Evolutionary conservation across 23 tunicate genomes (phyloP), one percentile per base, ranked within the genome.

Genomic region (Phallusia fumigata): DNA sequence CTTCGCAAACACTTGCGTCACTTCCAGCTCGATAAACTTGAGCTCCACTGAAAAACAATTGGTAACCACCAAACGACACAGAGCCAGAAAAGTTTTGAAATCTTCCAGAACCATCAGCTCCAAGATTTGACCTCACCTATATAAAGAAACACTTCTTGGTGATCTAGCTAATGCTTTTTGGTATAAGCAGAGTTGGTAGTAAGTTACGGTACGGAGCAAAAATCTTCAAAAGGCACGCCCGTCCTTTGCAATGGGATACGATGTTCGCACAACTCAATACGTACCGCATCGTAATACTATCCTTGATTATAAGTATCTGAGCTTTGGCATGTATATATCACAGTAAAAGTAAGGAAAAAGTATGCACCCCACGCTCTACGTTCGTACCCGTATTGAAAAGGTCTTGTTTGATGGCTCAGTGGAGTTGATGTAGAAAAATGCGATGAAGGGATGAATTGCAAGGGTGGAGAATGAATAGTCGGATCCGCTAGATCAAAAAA

Each of bases 1-100:
- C 69, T 58, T 58, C 69, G 13, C 69, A 58, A 58, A 58, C 69
- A 13, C 69, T 58, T 58, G 69, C 28, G 13, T 58, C 69, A n/a
- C n/a, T n/a, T 22, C 69, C 69, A 21, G 69, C 69, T 1, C 69
- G 15, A 58, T 21, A 58, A 21, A 58, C 69, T 13, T 58, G 69
- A 58, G 13, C 28, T 24, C 69, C 69, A 22, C 28, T 24, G 16
- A 58, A 58, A 58, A 21, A 2, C 3, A 58, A 24, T 58, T 22
- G 26, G 69, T 58, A 24, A 13, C 69, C 69, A 58, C 69, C 69
- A 13, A 58, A 16, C 26, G 28, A 21, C 28, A 58, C 28, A 21
- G 69, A 58, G 13, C 69, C 69, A 24, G 69, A 58, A 58, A 58
- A 58, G 69, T 58, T 24, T 11, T 58, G 28, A 21, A 58, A 21